Evolutionary conservation across 2,888 invertebrate genomes (phyloP).

Genomic region (Acronicta aceris): DNA sequence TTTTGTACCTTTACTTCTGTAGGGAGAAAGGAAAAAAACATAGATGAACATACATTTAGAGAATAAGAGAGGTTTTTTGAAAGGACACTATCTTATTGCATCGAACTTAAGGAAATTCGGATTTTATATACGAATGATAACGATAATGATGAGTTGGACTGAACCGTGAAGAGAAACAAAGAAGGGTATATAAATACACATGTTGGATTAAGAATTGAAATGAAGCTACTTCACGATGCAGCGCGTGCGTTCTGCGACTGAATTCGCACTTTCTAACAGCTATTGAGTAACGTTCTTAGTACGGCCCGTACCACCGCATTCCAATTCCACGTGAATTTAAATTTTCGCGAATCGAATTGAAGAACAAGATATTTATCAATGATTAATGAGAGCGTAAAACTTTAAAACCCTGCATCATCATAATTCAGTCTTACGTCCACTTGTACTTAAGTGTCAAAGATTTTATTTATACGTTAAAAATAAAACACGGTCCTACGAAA

Average conservation of each 20-base stretch:
- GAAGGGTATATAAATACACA: slow-evolving; percentile 7
- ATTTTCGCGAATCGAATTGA: slow-evolving; percentile 52
- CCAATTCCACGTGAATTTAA: slow-evolving; percentile 61
- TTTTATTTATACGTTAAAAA: slow-evolving; percentile 13
- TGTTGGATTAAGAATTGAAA: slow-evolving; percentile 28
- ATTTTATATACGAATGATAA: no score
- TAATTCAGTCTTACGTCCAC: slow-evolving; percentile 18
- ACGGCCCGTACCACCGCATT: slow-evolving; percentile 67
- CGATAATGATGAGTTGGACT: no score
- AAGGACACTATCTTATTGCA: no score
- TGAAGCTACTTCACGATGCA: slow-evolving; percentile 72
- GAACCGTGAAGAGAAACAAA: neutral
- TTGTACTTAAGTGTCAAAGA: no score
- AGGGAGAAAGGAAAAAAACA: no score
- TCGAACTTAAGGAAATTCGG: no score
- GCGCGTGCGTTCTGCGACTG: slow-evolving; percentile 73
- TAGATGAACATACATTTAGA: no score
- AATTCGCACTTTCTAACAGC: slow-evolving; percentile 81
- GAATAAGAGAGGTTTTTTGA: no score
- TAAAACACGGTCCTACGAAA: slow-evolving; percentile 54
- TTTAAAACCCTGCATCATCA: slow-evolving; percentile 28
- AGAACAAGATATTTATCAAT: slow-evolving; percentile 7
- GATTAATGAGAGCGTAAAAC: slow-evolving; percentile 1
- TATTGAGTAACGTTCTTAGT: slow-evolving; percentile 77
- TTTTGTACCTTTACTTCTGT: no score